phyloP scores from a whole-genome alignment of 2,888 invertebrate genomes.

The Apodemia zela region DNA sequence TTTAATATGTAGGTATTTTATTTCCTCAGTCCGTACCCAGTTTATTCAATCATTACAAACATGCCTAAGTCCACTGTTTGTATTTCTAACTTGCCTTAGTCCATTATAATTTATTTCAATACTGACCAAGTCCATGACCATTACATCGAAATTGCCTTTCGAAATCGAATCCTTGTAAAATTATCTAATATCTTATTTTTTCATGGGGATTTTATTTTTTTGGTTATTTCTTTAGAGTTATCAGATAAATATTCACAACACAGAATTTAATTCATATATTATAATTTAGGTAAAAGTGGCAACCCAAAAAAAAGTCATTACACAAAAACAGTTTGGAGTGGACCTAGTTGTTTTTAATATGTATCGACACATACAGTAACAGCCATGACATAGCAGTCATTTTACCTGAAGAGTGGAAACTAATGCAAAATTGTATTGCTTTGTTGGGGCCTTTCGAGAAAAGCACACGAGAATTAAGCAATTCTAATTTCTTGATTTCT shows the following conservation, averaged over 20 bases:
- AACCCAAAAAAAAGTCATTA: not conserved
- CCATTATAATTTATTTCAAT: constrained; percentile 10
- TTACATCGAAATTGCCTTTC: constrained; percentile 5
- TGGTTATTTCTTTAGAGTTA: constrained; percentile 6
- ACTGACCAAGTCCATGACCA: constrained; percentile 2
- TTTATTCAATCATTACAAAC: constrained; percentile 7
- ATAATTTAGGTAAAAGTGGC: not conserved
- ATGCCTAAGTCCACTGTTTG: constrained; percentile 1
- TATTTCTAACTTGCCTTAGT: not conserved
- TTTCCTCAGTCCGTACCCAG: not conserved
- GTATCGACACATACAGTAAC: not conserved
- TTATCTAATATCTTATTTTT: constrained; percentile 6
- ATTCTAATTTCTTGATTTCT: no score
- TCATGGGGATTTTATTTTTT: constrained; percentile 5
- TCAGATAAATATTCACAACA: constrained; percentile 6
- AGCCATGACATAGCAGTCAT: no score
- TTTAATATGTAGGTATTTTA: not conserved
- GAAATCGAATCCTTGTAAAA: not conserved
- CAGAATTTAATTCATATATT: not conserved
- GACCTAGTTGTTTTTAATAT: not conserved
- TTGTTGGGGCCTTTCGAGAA: no score
- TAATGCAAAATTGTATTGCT: no score
- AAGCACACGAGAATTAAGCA: no score
- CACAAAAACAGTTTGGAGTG: not conserved
- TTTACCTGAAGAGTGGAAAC: no score